Evolutionary conservation across 1,140 invertebrate genomes (phyloP).

Genomic region (Lanistes nyassanus): DNA sequence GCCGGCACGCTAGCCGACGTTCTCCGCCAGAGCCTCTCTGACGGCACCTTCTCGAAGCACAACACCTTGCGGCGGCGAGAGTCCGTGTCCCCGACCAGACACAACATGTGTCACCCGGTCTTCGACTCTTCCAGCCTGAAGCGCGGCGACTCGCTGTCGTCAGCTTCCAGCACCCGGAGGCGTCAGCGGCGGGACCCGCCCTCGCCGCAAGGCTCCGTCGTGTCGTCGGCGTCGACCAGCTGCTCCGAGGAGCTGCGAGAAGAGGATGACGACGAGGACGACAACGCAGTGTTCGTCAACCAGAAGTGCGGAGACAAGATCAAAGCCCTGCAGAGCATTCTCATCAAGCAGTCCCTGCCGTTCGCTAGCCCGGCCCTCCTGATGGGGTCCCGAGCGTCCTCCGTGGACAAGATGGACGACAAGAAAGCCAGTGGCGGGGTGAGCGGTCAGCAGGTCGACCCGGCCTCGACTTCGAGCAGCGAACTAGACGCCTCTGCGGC

Average conservation of each 20-base stretch:
- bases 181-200: background rate
- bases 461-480: background rate
- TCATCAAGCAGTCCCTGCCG: slow-evolving; percentile 32
- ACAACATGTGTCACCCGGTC: background rate
- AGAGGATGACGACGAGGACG: background rate
- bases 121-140: slow-evolving; percentile 8
- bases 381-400: background rate
- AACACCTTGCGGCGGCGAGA: slow-evolving; percentile 2
- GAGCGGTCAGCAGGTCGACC: background rate
- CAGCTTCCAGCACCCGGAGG: background rate
- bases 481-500: background rate
- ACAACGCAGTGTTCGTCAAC: background rate
- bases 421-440: background rate
- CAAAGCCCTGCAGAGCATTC: slow-evolving; percentile 26
- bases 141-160: background rate
- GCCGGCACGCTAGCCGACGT: slow-evolving; percentile 20
- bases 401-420: background rate
- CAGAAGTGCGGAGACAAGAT: slow-evolving; percentile 22
- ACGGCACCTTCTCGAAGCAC: slow-evolving; percentile 17
- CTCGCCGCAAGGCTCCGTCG: background rate
- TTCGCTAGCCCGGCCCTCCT: slow-evolving; percentile 19
- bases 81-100: slow-evolving; percentile 1
- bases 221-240: background rate
- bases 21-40: slow-evolving; percentile 14
- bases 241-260: background rate